Base-by-base conservation (phyloP, 2,888 invertebrate genomes). In the Gisinianus flammeolus region DNA sequence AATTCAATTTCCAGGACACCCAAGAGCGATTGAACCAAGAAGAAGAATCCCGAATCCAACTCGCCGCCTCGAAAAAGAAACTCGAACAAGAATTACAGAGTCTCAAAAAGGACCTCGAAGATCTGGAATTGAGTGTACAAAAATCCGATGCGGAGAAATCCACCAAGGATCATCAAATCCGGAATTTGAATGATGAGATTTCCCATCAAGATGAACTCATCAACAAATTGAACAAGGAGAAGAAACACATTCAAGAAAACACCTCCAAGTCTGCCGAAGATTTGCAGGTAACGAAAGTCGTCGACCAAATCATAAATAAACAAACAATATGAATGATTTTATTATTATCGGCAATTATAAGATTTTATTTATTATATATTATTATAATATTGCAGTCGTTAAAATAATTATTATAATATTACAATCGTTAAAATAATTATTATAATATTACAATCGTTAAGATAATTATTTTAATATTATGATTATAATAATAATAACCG, bases 191-290 rank as follows among this genome's bases (percentile, higher is more conserved):
- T 89, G 98, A 99, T 87, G 98, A 99, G 90, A 98, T 98, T 91
- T 97, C 98, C 88, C 97, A 97, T 90, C 98, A 99, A 89, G 99
- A 99, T 19, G 54, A 99, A 87, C 94, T 97, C 89, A 97, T 99
- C 91, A 97, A 97, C 91, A 98, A 98, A 90, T 90, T 98, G 88
- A 96, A 96, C 91, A 98, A 98, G 90, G 98, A 98, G 88, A 98
- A 98, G 94, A 99, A 98, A 89, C 91, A 94, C 88, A 93, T 96
- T 87, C 97, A 98, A 82, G 98, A 99, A 88, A 90, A 91, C 86
- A 94, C 91, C 90, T 95, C 96, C 90, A 96, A 96, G 92, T 93
- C 95, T 85, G 91, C 93, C 85, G 96, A 96, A 88, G 96, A 96
- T 88, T 92, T 96, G 86, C 96, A 96, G 89, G 86, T 64, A 24